phyloP scores from a whole-genome alignment of 2,797 vertebrate species.

The Cuniculus paca region DNA sequence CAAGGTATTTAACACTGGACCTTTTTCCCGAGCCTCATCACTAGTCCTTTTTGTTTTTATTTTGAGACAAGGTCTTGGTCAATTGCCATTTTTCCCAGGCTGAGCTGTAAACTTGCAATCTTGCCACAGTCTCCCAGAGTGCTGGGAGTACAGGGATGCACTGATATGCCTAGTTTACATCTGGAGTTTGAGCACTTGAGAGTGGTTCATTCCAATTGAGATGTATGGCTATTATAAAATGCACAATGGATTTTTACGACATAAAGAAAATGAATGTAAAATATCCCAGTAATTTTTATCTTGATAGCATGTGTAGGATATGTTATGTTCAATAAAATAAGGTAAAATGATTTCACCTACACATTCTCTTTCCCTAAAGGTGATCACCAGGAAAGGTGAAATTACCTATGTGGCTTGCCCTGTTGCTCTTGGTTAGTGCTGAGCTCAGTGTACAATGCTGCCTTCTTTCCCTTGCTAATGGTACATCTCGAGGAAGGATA shows the following conservation, averaged over 20 bases:
- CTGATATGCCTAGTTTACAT: neutral
- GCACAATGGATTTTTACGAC: neutral
- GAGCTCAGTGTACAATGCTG: neutral
- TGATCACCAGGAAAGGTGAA: neutral
- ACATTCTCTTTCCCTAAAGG: neutral
- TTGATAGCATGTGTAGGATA: neutral
- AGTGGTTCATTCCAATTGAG: neutral
- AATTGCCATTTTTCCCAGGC: neutral
- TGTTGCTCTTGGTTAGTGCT: neutral
- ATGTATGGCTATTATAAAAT: neutral
- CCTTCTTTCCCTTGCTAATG: neutral
- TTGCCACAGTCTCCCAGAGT: neutral
- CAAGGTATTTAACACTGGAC: neutral
- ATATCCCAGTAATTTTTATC: slow-evolving; percentile 4
- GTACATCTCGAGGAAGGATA: neutral
- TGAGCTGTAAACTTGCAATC: neutral
- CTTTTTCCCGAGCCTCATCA: neutral
- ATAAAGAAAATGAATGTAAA: slow-evolving; percentile 32
- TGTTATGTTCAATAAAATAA: slow-evolving; percentile 18
- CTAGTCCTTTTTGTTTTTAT: neutral
- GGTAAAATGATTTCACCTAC: neutral
- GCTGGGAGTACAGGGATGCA: neutral
- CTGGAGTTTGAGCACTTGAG: neutral
- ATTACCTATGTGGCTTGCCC: neutral
- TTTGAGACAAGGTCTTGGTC: neutral